Conservation (phyloP, 2,888 invertebrate species). For the Lithophane socia region DNA sequence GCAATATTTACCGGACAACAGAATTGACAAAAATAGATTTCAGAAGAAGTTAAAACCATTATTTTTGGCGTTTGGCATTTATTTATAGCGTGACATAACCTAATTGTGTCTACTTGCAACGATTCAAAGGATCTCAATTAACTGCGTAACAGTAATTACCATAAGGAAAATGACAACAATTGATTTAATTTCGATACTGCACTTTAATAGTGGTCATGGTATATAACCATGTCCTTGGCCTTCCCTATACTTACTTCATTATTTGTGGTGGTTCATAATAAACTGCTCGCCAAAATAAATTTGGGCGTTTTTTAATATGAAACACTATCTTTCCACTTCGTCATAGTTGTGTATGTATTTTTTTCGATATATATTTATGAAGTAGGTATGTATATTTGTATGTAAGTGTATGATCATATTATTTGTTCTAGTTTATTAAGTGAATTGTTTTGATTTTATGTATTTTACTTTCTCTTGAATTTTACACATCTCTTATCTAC, state of each 20-base stretch:
- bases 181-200: conserved; percentile 11
- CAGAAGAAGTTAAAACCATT: neutral
- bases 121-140: conserved; percentile 19
- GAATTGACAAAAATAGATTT: too few species aligned
- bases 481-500: too few species aligned
- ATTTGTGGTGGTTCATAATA: conserved; percentile 17
- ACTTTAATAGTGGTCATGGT: conserved; percentile 11
- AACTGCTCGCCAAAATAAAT: conserved; percentile 2
- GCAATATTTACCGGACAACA: neutral
- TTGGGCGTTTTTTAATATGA: too few species aligned
- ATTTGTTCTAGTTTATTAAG: too few species aligned
- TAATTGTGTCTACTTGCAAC: conserved; percentile 17
- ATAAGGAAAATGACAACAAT: conserved; percentile 10
- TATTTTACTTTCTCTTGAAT: too few species aligned
- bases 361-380: too few species aligned
- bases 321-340: too few species aligned
- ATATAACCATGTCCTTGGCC: conserved; percentile 28
- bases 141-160: conserved; percentile 11
- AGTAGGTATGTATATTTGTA: too few species aligned
- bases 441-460: too few species aligned
- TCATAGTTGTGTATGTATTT: too few species aligned
- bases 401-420: too few species aligned
- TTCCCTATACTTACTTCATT: conserved; percentile 9
- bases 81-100: conserved; percentile 15
- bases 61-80: neutral